Conservation (phyloP, 2,797 vertebrate genomes). For the Anas flavirostris region DNA sequence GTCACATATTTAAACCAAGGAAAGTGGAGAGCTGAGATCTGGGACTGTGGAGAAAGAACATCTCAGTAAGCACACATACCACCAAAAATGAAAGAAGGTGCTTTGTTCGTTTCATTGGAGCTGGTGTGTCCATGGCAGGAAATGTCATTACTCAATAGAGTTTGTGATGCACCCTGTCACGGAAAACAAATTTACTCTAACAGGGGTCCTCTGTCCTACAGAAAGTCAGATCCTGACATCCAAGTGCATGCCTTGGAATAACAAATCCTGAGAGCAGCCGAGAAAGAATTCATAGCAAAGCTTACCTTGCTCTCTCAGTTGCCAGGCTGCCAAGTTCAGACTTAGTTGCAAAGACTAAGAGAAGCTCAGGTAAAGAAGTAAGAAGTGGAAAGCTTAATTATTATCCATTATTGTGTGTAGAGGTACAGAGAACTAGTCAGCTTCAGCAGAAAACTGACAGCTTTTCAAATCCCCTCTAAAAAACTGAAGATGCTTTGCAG, state of each 20-base stretch:
- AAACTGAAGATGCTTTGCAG: background rate
- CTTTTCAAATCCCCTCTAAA: slow-evolving; percentile 43
- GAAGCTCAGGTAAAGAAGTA: slow-evolving; percentile 20
- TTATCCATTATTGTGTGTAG: background rate
- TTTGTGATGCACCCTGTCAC: background rate
- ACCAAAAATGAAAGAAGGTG: background rate
- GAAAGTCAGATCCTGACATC: background rate
- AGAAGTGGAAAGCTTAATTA: slow-evolving; percentile 28
- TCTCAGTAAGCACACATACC: background rate
- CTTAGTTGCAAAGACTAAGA: background rate
- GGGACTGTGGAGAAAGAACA: background rate
- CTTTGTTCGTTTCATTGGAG: background rate
- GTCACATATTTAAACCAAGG: background rate
- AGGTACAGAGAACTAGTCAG: background rate
- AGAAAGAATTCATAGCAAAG: slow-evolving; percentile 18
- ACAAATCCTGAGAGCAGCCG: background rate
- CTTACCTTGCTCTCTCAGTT: background rate
- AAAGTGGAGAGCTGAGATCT: background rate
- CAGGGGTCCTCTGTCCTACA: background rate
- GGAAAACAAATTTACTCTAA: background rate
- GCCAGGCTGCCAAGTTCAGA: background rate
- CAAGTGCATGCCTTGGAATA: background rate
- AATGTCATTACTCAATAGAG: background rate
- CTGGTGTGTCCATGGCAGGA: background rate
- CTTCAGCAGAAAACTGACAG: slow-evolving; percentile 35